Evolutionary conservation across 2,113 vertebrate species (phyloP).

Genomic region (Oxygymnocypris stewartii): DNA sequence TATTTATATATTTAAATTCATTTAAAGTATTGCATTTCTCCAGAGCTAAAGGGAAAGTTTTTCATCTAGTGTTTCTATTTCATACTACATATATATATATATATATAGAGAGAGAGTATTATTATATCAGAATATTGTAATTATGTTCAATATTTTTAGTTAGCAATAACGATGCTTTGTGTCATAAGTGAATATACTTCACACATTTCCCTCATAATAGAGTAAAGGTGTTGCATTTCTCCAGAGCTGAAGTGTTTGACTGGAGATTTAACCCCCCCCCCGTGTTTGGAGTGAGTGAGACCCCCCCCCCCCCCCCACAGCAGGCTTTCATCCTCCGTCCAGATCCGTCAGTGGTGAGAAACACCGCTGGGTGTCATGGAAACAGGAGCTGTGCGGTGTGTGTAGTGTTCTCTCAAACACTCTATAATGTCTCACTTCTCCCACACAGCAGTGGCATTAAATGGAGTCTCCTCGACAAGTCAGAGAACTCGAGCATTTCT

Average conservation of each 20-base stretch:
- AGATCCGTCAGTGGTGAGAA: not conserved
- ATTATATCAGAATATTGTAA: too few species aligned
- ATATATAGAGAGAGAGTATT: too few species aligned
- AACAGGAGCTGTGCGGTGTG: not conserved
- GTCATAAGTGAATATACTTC: not conserved
- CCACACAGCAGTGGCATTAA: not conserved
- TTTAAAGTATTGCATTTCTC: too few species aligned
- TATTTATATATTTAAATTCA: too few species aligned
- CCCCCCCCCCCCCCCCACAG: conserved; percentile 25
- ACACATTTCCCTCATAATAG: not conserved
- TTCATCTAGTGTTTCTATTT: too few species aligned
- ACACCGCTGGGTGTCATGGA: not conserved
- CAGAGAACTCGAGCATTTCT: not conserved
- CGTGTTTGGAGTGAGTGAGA: not conserved
- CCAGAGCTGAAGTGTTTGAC: not conserved
- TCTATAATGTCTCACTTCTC: not conserved
- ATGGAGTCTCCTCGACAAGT: not conserved
- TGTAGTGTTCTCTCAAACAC: not conserved
- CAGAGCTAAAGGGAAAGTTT: too few species aligned
- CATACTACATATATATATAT: too few species aligned
- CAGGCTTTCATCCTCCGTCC: conserved; percentile 20
- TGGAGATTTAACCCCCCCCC: too few species aligned
- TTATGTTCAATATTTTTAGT: too few species aligned
- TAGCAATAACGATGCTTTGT: not conserved
- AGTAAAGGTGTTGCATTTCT: not conserved